phyloP scores from a whole-genome alignment of 37 sponge, comb jelly and placozoan genomes.

The Diacarnus erythraeanus region DNA sequence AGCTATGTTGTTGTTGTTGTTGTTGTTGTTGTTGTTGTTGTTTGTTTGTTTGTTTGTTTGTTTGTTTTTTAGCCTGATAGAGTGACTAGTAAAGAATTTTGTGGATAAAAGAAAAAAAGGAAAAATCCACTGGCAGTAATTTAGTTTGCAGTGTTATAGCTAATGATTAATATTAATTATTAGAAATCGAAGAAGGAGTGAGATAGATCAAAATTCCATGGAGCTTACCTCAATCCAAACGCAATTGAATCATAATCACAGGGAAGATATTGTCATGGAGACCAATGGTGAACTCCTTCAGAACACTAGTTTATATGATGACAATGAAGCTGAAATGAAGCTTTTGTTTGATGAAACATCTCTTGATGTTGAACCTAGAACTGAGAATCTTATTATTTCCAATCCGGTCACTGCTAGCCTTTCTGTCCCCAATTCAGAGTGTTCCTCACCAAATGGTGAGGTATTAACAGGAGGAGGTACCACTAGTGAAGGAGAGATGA shows the following conservation, averaged over 20 bases:
- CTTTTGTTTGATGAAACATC: not conserved
- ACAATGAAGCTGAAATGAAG: not conserved
- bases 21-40: no score
- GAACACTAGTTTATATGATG: no score
- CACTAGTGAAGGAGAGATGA: not conserved
- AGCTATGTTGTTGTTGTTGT: no score
- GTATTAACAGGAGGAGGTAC: not conserved
- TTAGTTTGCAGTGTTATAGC: no score
- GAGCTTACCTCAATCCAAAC: not conserved
- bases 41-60: not conserved
- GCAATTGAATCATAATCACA: not conserved
- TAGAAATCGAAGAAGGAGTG: slow-evolving; percentile 12
- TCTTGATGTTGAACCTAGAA: not conserved
- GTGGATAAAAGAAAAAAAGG: no score
- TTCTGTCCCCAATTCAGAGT: not conserved
- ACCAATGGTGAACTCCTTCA: no score
- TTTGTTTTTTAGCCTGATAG: no score
- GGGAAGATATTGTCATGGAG: no score
- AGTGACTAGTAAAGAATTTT: no score
- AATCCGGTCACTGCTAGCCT: not conserved
- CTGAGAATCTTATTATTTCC: not conserved
- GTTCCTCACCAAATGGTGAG: not conserved
- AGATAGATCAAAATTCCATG: not conserved
- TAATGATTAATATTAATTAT: no score
- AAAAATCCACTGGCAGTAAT: no score